Base-by-base conservation (phyloP, 2,888 invertebrate genomes). In the Zonitis immaculata region DNA sequence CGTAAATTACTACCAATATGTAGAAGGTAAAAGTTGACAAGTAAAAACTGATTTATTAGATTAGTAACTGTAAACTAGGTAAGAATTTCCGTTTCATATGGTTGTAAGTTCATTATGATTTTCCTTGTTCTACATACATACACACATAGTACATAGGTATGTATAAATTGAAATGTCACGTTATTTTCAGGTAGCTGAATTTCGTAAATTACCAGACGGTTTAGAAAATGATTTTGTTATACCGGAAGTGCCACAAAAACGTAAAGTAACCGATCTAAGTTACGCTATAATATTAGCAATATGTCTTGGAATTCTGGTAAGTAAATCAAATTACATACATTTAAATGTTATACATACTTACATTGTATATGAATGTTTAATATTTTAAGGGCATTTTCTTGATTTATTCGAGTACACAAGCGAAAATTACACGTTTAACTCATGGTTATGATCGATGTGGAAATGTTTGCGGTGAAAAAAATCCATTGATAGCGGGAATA, bases 361-460 rank as follows among this genome's bases (percentile, higher is more conserved):
- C n/a, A n/a, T n/a, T n/a, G 14, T n/a, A 28, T 28, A 22, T n/a
- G 16, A 42, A 14, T 18, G 7, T 11, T 32, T 14, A 26, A 35
- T 50, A n/a, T n/a, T n/a, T 49, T 32, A 12, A 56, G 52, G 43
- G 35, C 8, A 44, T 44, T 26, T 46, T 53, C 30, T 11, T 57
- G 14, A 54, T 57, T 30, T 55, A 52, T 47, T 74, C 79, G 65
- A 51, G 76, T 55, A 60, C 53, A 26, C 71, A 78, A 54, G 82
- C 82, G 0, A 79, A 82, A 64, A 70, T 80, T n/a, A 73, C 75
- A 59, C 74, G 83, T 11, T 69, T 83, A 16, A 67, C 80, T 35
- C 76, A 80, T 62, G 84, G 83, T 12, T 80, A 79, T 63, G 84
- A 84, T 62, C 76, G 78, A 58, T 81, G 80, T 63, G 83, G 79